Evolutionary conservation across 2,888 invertebrate species (phyloP), one percentile per base, ranked within the genome.

Genomic region (Tholera decimalis): DNA sequence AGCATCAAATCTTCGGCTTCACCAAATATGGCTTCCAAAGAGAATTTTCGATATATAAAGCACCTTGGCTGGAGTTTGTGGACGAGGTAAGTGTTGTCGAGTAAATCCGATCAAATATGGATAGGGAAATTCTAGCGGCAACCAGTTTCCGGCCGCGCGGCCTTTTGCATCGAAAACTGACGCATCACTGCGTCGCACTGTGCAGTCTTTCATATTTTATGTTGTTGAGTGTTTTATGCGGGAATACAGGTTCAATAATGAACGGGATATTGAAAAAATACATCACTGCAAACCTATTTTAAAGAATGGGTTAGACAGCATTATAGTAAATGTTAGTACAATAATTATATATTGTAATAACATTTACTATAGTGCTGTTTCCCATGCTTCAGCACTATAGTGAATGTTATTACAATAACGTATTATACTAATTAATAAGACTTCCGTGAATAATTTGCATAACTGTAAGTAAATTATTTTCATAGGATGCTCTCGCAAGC

Each of bases 61-160:
- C 82, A 86, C 78, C 85, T 87, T 84, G 72, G 78, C 82, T 83
- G 73, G 82, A 86, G 84, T 89, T 87, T 87, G 86, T 86, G 81
- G 83, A 84, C 78, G 74, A 77, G 70, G 83, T 83, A 87, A 89
- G 88, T 88, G 89, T 90, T 88, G 89, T 87, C 80, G 86, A 76
- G 85, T 88, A 91, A 91, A 91, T 89, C 88, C 89, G 89, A 87
- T 90, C 88, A 90, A 91, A 91, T 88, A 91, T 91, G 90, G 83
- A 90, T 88, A 84, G 87, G 81, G 79, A 90, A 88, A 89, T 88
- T 88, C 85, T 80, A 80, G 83, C 75, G 84, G 80, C 82, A 84
- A 77, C 82, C 83, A 80, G 80, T 83, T 87, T 83, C 81, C 81
- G 83, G 63, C 72, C 74, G 73, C 80, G 80, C 83, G 85, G 83